Percentiles rank a stretch among this genome's conserved stretches.
Conservation (phyloP, 2,888 invertebrate genomes). For the Leptogaster cylindrica region DNA sequence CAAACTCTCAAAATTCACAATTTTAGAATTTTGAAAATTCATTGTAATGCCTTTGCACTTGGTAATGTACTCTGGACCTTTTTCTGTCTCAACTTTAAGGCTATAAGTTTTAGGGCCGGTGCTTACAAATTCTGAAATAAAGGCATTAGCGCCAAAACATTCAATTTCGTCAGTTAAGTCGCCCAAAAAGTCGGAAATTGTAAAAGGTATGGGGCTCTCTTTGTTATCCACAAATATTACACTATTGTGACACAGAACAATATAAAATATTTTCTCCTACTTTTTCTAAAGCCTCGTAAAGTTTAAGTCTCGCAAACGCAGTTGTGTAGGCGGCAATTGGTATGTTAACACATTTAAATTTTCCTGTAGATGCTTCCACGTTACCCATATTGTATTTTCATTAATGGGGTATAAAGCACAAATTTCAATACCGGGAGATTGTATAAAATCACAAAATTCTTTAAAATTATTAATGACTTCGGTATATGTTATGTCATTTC, state of each 20-base stretch:
- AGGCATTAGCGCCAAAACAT: constrained; percentile 8
- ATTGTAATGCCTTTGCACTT: background rate
- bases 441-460: background rate
- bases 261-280: background rate
- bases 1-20: background rate
- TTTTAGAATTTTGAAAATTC: constrained; percentile 5
- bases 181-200: constrained; percentile 7
- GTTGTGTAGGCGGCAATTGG: constrained; percentile 22
- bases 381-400: background rate
- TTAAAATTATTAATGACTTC: no score
- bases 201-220: background rate
- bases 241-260: constrained; percentile 12
- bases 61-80: background rate
- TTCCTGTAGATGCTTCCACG: background rate
- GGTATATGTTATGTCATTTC: no score
- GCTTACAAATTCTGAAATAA: constrained; percentile 30
- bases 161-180: constrained; percentile 22
- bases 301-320: background rate
- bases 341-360: constrained; percentile 16
- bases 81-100: constrained; percentile 19
- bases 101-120: constrained; percentile 16
- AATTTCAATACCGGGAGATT: constrained; percentile 8
- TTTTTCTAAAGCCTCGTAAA: constrained; percentile 10
- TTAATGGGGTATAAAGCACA: background rate
- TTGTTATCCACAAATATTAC: constrained; percentile 6